These are phyloP conservation scores for Brachyalestes nurse DNA, from an alignment of 2,797 vertebrate species.

Conservation along the genomic window DNA sequence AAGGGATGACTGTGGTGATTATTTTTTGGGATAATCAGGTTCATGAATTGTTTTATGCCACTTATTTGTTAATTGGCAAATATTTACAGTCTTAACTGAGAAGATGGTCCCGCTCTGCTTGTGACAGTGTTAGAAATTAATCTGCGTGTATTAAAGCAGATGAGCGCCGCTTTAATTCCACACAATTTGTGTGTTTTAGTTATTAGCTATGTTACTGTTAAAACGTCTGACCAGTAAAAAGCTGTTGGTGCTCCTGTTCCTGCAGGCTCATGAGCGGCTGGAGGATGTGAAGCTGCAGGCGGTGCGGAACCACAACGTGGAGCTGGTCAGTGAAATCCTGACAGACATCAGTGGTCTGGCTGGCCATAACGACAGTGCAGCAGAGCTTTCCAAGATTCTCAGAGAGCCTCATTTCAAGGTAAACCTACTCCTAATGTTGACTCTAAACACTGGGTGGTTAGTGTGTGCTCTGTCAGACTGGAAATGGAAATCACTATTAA, in stretches of 20 bases:
- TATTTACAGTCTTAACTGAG: neutral
- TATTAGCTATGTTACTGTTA: neutral
- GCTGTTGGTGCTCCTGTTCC: neutral
- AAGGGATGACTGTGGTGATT: neutral
- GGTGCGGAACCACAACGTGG: slow-evolving; percentile 91
- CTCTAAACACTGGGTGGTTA: neutral
- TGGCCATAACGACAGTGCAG: slow-evolving; percentile 82
- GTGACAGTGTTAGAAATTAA: too few relatives aligned
- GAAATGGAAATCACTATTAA: neutral
- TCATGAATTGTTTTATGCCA: neutral
- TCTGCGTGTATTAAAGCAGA: neutral
- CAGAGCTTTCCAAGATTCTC: slow-evolving; percentile 90
- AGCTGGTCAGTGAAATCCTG: slow-evolving; percentile 92
- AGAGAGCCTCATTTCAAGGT: slow-evolving; percentile 98
- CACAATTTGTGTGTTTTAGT: too few relatives aligned
- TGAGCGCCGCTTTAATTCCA: too few relatives aligned
- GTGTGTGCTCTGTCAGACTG: neutral
- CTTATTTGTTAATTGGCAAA: neutral
- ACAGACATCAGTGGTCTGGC: slow-evolving; percentile 87
- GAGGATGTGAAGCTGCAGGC: slow-evolving; percentile 95
- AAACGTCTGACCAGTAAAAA: neutral
- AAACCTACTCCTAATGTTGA: slow-evolving; percentile 4
- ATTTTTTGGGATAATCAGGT: neutral
- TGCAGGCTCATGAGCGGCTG: slow-evolving; percentile 92
- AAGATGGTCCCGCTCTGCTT: too few relatives aligned